Percentiles rank a stretch among this genome's conserved stretches.
Evolutionary conservation across 2,113 vertebrate genomes (phyloP).

Genomic region (Protobothrops flavoviridis): DNA sequence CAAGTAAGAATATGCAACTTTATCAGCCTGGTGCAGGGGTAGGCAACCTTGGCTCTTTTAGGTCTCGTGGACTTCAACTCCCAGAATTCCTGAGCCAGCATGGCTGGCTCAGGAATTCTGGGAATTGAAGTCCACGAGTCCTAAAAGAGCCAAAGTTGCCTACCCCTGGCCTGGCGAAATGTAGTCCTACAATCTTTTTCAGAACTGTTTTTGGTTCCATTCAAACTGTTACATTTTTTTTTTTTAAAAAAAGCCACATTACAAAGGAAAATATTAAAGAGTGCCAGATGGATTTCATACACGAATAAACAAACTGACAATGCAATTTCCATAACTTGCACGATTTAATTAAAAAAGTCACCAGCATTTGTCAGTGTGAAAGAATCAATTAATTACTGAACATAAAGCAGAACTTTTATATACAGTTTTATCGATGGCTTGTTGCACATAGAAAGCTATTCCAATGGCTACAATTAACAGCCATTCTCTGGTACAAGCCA

Average conservation of each 20-base stretch:
- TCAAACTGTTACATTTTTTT: neutral
- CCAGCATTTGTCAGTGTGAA: constrained; percentile 1
- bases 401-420: constrained; percentile 26
- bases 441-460: neutral
- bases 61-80: too few species aligned
- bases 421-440: constrained; percentile 6
- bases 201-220: neutral
- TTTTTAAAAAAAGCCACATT: constrained; percentile 9
- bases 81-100: too few species aligned
- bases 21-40: neutral
- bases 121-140: too few species aligned
- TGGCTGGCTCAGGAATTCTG: too few species aligned
- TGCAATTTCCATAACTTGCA: constrained; percentile 27
- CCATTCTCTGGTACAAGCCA: neutral
- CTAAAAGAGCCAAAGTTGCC: too few species aligned
- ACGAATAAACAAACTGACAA: constrained; percentile 31
- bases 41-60: too few species aligned
- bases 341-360: constrained; percentile 31
- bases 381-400: constrained; percentile 18
- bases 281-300: neutral
- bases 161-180: neutral
- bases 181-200: constrained; percentile 2
- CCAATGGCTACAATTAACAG: neutral
- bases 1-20: neutral
- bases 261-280: neutral